Conservation (phyloP, 1,140 invertebrate species). For the Dreissena rostriformis region DNA sequence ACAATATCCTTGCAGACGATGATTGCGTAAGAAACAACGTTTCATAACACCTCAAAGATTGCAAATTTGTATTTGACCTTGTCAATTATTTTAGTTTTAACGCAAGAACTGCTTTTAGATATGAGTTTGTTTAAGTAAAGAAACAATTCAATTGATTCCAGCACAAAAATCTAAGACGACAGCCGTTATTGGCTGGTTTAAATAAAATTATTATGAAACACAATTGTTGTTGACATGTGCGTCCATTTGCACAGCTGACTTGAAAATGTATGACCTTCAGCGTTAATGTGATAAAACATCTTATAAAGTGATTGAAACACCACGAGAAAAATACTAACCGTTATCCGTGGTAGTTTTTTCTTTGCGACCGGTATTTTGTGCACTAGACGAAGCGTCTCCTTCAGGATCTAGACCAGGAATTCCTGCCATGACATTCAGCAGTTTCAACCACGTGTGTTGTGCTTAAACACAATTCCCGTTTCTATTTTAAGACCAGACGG, state of each 20-base stretch:
- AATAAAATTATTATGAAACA: background rate
- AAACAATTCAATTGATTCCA: too few relatives aligned
- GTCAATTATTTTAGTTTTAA: too few relatives aligned
- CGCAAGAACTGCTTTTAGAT: too few relatives aligned
- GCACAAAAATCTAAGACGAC: too few relatives aligned
- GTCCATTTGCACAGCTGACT: conserved; percentile 17
- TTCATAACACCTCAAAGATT: too few relatives aligned
- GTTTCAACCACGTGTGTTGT: conserved; percentile 43
- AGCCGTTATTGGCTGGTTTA: too few relatives aligned
- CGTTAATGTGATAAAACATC: too few relatives aligned
- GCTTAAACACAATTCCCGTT: conserved; percentile 25
- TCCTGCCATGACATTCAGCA: conserved; percentile 47
- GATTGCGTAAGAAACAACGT: too few relatives aligned
- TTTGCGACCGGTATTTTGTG: background rate
- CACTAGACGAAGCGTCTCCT: conserved; percentile 9
- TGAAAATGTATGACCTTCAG: conserved; percentile 28
- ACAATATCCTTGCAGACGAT: too few relatives aligned
- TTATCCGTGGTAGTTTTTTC: background rate
- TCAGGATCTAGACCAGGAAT: conserved; percentile 43
- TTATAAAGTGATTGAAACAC: background rate
- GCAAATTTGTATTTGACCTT: too few relatives aligned
- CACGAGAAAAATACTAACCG: conserved; percentile 22
- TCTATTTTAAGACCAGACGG: conserved; percentile 38
- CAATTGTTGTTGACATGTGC: background rate
- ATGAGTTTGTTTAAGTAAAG: too few relatives aligned